These are phyloP conservation scores for Cataglyphis hispanica DNA, from an alignment of 1,140 invertebrate genomes.

Conservation along the genomic window DNA sequence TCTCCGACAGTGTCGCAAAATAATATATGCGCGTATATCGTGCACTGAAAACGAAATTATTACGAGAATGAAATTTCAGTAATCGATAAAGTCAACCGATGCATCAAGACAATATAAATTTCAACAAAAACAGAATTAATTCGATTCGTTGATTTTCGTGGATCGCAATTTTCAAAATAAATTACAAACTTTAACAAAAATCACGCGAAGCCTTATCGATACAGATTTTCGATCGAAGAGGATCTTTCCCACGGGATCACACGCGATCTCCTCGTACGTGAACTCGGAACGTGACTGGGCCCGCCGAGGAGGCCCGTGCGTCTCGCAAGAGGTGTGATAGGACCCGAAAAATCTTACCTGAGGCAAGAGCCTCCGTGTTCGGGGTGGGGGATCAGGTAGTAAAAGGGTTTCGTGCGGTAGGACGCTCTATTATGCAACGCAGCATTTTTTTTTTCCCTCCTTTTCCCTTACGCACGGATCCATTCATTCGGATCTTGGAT, in stretches of 20 bases:
- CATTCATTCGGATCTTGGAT: constrained; percentile 64
- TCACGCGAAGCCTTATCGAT: not conserved
- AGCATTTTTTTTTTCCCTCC: constrained; percentile 63
- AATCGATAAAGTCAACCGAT: not conserved
- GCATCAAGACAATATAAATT: not conserved
- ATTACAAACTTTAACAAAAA: not conserved
- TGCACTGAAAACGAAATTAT: not conserved
- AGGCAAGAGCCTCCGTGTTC: constrained; percentile 76
- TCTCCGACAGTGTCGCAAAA: not conserved
- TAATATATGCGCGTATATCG: not conserved
- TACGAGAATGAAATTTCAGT: not conserved
- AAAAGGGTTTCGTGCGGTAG: constrained; percentile 81
- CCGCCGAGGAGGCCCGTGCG: constrained; percentile 50
- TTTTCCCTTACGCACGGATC: constrained; percentile 37
- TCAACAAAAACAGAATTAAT: not conserved
- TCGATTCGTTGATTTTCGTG: not conserved
- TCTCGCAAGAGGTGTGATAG: constrained; percentile 84
- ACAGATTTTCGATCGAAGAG: not conserved
- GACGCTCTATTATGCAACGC: constrained; percentile 76
- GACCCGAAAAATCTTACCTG: constrained; percentile 85
- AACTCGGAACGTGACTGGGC: constrained; percentile 76
- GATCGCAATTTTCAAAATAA: not conserved
- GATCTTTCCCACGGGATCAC: constrained; percentile 29
- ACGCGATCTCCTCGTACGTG: constrained; percentile 63
- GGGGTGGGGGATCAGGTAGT: constrained; percentile 83